These are phyloP conservation scores for Polypedilum pembai DNA, from an alignment of 1,140 invertebrate genomes.

Conservation along the genomic window DNA sequence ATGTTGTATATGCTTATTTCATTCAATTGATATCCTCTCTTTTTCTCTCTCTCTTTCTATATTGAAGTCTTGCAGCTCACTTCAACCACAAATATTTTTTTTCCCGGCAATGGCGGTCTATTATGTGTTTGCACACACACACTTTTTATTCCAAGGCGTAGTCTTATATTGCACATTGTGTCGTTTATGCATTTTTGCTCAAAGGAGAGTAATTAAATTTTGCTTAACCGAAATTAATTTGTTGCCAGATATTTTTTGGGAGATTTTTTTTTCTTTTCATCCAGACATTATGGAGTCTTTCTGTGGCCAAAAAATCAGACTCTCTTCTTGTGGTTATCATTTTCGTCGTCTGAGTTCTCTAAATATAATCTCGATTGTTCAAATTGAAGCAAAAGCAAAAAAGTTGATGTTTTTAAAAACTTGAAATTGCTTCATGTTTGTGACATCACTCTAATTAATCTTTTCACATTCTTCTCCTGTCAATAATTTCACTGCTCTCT, in stretches of 20 bases:
- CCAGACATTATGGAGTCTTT: slow-evolving; percentile 14
- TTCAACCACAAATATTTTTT: slow-evolving; percentile 24
- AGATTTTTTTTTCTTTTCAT: background rate
- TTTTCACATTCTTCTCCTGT: background rate
- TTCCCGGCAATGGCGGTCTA: slow-evolving; percentile 9
- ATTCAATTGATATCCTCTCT: background rate
- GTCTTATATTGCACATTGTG: background rate
- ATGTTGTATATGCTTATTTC: background rate
- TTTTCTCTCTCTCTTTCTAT: background rate
- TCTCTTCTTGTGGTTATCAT: slow-evolving; percentile 4
- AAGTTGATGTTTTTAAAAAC: background rate
- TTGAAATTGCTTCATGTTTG: background rate
- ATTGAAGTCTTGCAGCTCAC: background rate
- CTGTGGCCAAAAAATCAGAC: background rate
- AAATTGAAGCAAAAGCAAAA: too few species aligned
- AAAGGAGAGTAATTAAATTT: background rate
- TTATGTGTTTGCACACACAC: background rate
- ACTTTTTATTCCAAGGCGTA: background rate
- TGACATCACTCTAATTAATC: slow-evolving; percentile 22
- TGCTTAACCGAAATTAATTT: background rate
- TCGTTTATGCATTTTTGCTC: background rate
- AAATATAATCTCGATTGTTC: background rate
- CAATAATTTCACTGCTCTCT: background rate
- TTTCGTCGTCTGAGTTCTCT: background rate
- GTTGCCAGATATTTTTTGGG: background rate